phyloP scores from a whole-genome alignment of 2,113 vertebrate species.

The Scatophagus argus region DNA sequence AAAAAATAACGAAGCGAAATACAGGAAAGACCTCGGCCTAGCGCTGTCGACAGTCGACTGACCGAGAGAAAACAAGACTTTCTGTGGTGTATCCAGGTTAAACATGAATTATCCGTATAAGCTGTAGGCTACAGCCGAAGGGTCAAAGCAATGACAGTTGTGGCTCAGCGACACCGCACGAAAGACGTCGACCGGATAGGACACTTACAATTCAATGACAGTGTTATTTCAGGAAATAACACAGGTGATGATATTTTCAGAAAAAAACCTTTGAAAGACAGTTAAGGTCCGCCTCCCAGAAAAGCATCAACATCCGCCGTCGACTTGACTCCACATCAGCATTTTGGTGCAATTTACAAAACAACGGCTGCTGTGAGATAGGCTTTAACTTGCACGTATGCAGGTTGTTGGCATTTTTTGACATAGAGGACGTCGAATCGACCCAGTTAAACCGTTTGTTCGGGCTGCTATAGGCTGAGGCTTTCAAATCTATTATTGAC shows the following conservation, averaged over 20 bases:
- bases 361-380: conserved; percentile 41
- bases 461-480: neutral
- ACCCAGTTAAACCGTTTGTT: conserved; percentile 21
- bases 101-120: conserved; percentile 80
- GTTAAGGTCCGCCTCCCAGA: conserved; percentile 22
- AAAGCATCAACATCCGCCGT: conserved; percentile 73
- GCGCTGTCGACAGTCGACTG: neutral
- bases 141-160: conserved; percentile 86
- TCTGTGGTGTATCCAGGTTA: conserved; percentile 66
- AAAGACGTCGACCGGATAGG: conserved; percentile 34
- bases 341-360: conserved; percentile 69
- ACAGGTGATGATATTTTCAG: neutral
- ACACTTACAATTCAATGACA: neutral
- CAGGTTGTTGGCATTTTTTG: conserved; percentile 24
- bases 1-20: neutral
- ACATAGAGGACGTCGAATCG: conserved; percentile 44
- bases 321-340: conserved; percentile 62
- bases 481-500: conserved; percentile 36
- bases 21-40: neutral
- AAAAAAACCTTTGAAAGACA: too few relatives aligned
- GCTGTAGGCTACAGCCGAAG: conserved; percentile 73
- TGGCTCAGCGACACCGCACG: conserved; percentile 65
- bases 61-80: conserved; percentile 15
- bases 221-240: neutral
- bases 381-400: conserved; percentile 3